Percentiles rank a stretch among this genome's conserved stretches.
phyloP scores from a whole-genome alignment of 2,888 invertebrate species.

The Drosophila borborema region DNA sequence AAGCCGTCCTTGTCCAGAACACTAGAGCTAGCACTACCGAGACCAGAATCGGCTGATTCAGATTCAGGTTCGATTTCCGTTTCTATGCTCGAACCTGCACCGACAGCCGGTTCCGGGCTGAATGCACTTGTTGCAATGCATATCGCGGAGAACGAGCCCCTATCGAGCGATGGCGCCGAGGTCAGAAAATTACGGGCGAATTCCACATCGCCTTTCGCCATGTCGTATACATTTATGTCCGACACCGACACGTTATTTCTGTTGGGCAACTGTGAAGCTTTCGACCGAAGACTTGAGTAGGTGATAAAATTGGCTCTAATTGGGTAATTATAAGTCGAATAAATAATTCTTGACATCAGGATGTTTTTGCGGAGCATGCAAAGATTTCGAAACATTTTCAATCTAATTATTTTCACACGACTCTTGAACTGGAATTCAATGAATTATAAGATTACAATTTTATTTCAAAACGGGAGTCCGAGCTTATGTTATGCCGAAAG shows the following conservation, averaged over 20 bases:
- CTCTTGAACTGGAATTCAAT: neutral
- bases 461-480: slow-evolving; percentile 19
- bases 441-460: slow-evolving; percentile 22
- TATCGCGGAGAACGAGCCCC: neutral
- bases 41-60: neutral
- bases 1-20: slow-evolving; percentile 50
- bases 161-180: slow-evolving; percentile 16
- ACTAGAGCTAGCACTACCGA: neutral
- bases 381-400: slow-evolving; percentile 57
- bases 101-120: neutral
- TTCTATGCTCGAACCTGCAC: neutral
- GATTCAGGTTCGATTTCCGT: neutral
- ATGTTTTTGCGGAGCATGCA: slow-evolving; percentile 45
- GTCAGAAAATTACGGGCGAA: slow-evolving; percentile 62
- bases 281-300: neutral
- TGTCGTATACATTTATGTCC: slow-evolving; percentile 55
- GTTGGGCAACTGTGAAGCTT: neutral
- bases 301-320: slow-evolving; percentile 23
- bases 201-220: slow-evolving; percentile 57
- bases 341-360: slow-evolving; percentile 18
- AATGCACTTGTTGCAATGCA: neutral
- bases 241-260: slow-evolving; percentile 27
- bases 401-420: slow-evolving; percentile 1
- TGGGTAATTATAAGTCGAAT: slow-evolving; percentile 24
- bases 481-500: slow-evolving; percentile 45